Evolutionary conservation across 2,888 invertebrate species (phyloP).

Genomic region (Notodonta ziczac): DNA sequence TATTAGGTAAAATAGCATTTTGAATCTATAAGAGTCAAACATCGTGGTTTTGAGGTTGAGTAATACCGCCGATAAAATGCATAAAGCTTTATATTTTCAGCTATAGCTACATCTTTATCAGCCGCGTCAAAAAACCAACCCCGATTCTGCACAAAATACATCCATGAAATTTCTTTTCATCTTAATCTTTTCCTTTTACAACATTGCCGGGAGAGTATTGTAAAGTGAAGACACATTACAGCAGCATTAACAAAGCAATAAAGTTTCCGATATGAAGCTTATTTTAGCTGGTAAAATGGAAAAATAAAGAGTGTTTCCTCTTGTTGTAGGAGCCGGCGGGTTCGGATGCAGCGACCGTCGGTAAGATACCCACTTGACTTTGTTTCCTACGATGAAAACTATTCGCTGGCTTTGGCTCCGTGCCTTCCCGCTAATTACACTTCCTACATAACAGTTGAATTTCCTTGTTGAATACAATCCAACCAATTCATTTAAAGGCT

Average conservation of each 20-base stretch:
- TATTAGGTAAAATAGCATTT: too few species aligned
- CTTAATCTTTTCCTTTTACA: not conserved
- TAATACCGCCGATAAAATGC: not conserved
- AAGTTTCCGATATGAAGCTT: constrained; percentile 7
- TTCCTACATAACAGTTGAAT: constrained; percentile 32
- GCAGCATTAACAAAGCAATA: constrained; percentile 5
- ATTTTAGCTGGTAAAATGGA: constrained; percentile 4
- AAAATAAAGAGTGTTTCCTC: constrained; percentile 39
- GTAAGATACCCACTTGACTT: constrained; percentile 54
- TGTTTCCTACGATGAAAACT: constrained; percentile 45
- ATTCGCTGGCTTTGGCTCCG: constrained; percentile 52
- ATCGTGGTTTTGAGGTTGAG: too few species aligned
- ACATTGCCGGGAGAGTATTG: not conserved
- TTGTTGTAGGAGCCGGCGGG: constrained; percentile 49
- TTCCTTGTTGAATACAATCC: constrained; percentile 25
- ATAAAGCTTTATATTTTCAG: not conserved
- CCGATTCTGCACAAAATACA: not conserved
- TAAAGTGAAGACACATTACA: constrained; percentile 4
- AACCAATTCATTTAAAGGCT: constrained; percentile 11
- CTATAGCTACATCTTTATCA: not conserved
- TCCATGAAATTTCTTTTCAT: not conserved
- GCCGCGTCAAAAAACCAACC: not conserved
- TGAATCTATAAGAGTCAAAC: too few species aligned
- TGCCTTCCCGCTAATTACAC: constrained; percentile 58
- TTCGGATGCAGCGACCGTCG: constrained; percentile 49